Evolutionary conservation across 2,797 vertebrate genomes (phyloP).

Genomic region (Leptoclinus maculatus): DNA sequence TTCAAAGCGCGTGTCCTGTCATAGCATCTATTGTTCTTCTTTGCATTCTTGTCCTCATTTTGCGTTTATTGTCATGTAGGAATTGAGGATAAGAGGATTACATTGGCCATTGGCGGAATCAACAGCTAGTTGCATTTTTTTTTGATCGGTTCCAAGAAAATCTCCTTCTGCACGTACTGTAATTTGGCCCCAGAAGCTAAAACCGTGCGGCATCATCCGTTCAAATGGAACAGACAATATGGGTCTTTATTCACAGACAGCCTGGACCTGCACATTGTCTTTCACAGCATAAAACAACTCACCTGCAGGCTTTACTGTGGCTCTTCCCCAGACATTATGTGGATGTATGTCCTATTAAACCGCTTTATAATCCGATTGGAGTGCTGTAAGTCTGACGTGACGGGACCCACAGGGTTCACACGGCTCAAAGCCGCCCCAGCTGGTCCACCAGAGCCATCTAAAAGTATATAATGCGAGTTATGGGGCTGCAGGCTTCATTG

Average conservation of each 20-base stretch:
- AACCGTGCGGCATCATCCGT: neutral
- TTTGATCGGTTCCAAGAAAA: neutral
- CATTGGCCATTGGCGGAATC: neutral
- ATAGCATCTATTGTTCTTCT: constrained; percentile 16
- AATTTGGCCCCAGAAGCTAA: neutral
- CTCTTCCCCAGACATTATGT: constrained; percentile 6
- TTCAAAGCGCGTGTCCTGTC: constrained; percentile 17
- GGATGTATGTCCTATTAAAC: constrained; percentile 14
- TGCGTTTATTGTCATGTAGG: neutral
- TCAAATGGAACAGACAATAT: neutral
- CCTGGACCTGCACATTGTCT: neutral
- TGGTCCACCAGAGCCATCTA: constrained; percentile 28
- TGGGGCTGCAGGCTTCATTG: constrained; percentile 51
- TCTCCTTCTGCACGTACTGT: neutral
- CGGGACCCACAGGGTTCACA: neutral
- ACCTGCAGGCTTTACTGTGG: constrained; percentile 13
- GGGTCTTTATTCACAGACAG: neutral
- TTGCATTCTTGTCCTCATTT: constrained; percentile 3
- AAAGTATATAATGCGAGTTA: constrained; percentile 47
- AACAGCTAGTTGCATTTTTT: neutral
- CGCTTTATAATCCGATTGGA: neutral
- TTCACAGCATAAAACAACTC: constrained; percentile 6
- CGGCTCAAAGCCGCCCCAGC: neutral
- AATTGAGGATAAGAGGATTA: neutral
- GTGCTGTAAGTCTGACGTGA: neutral